Evolutionary conservation across 2,797 vertebrate species (phyloP), one percentile per base, ranked within the genome.

Genomic region (Morelia viridis): DNA sequence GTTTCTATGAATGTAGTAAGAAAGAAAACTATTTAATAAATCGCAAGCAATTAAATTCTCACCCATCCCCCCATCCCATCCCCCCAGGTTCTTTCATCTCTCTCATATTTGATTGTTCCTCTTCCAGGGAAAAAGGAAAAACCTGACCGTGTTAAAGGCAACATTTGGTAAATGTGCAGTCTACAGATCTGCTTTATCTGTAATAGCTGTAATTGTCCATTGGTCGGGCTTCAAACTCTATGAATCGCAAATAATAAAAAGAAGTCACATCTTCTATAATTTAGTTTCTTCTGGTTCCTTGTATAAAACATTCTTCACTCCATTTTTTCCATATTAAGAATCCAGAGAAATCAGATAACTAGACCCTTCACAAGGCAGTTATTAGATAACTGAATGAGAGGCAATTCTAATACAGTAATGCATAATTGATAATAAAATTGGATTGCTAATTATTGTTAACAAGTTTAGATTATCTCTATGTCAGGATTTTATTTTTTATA

Each of bases 1-100:
- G 87, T 80, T 91, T 94, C 92, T 94, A 94, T 91, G 92, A 95
- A 95, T 94, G 65, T 84, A 95, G 95, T 94, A 94, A 88, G 89
- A 92, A 95, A 95, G 90, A 94, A 89, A 93, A 93, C 31, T 31
- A 41, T 87, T 46, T 87, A 93, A 11, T 94, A 2, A 93, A 94
- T 94, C 95, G 13, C 93, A 94, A 94, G 92, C 94, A 94, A 1
- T 4, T 88, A 92, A 46, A 41, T 15, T 46, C 31, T 61, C 58
- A 41, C 31, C 60, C 22, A 6, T 9, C 10, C 0, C 46, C 90
- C 92, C 92, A 95, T 91, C 58, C 89, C 94, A 58, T 87, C 93
- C 89, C 13, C 19, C 31, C 71, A 24, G 9, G 3, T 80, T 46
- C 19, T 80, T 46, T 15, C 11, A 58, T 58, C 22, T 71, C 53